phyloP scores from a whole-genome alignment of 2,113 vertebrate genomes.

The Orthonyx spaldingii region DNA sequence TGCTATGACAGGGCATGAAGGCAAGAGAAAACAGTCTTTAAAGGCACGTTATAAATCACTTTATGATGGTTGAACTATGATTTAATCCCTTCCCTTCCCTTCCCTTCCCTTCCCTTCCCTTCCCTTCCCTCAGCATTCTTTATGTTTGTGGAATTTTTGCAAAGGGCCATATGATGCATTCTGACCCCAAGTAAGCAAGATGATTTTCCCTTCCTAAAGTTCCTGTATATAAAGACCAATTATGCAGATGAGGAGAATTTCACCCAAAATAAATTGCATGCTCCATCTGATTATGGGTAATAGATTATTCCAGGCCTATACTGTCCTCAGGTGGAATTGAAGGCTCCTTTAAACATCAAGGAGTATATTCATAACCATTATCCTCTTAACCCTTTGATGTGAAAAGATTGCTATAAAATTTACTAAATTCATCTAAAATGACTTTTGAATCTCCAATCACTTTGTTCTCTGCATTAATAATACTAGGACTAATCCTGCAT shows the following conservation, averaged over 20 bases:
- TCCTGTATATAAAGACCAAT: slow-evolving; percentile 40
- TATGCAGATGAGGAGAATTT: slow-evolving; percentile 58
- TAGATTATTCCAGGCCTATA: slow-evolving; percentile 53
- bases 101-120: not conserved
- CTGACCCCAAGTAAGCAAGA: not conserved
- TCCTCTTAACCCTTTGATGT: slow-evolving; percentile 73
- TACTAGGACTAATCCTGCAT: slow-evolving; percentile 68
- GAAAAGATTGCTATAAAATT: slow-evolving; percentile 65
- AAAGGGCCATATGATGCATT: not conserved
- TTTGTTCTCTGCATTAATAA: slow-evolving; percentile 73
- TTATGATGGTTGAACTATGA: too few species aligned
- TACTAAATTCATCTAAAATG: slow-evolving; percentile 71
- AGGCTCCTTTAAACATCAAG: slow-evolving; percentile 64
- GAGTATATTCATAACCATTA: slow-evolving; percentile 67
- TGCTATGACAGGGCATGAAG: too few species aligned
- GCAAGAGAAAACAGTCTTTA: too few species aligned
- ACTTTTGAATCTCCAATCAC: slow-evolving; percentile 63
- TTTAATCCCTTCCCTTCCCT: too few species aligned
- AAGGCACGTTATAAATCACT: too few species aligned
- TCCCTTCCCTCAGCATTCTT: not conserved
- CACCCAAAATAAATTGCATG: slow-evolving; percentile 58
- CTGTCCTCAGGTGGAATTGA: slow-evolving; percentile 63
- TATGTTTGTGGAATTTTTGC: not conserved
- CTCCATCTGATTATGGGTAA: slow-evolving; percentile 56
- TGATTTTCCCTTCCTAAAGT: slow-evolving; percentile 1